Conservation (phyloP, 2,888 invertebrate genomes). For the Harpalus rufipes region DNA sequence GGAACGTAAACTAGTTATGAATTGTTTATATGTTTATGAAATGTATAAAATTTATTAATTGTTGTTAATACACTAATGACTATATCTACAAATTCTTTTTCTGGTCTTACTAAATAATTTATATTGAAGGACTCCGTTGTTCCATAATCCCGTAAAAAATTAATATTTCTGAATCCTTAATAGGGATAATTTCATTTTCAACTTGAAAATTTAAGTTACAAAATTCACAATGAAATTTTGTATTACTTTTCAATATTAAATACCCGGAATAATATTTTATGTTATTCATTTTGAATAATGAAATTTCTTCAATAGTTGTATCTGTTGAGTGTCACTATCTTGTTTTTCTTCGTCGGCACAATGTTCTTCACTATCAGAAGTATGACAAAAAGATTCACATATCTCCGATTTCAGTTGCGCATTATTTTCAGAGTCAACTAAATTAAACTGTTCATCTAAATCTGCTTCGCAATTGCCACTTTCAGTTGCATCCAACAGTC, state of each 20-base stretch:
- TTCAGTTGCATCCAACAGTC: constrained; percentile 21
- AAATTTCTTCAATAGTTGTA: constrained; percentile 14
- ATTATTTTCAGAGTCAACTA: no score
- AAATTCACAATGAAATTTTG: not conserved
- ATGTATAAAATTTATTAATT: not conserved
- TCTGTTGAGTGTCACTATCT: not conserved
- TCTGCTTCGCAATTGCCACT: constrained; percentile 59
- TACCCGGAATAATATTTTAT: constrained; percentile 61
- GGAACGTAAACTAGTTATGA: not conserved
- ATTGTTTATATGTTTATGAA: not conserved
- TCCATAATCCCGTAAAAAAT: not conserved
- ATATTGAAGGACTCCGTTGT: not conserved
- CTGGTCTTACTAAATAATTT: no score
- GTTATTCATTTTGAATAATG: constrained; percentile 59
- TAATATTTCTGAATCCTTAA: not conserved
- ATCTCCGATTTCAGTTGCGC: no score
- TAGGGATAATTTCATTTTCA: not conserved
- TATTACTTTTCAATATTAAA: not conserved
- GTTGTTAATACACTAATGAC: no score
- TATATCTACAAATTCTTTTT: no score
- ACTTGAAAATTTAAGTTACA: not conserved
- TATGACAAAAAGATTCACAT: no score
- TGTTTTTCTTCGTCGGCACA: not conserved
- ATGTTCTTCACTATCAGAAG: not conserved
- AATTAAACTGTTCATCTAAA: constrained; percentile 19